Evolutionary conservation across 1,140 invertebrate genomes (phyloP), one percentile per base, ranked within the genome.

Genomic region (Diabrotica undecimpunctata): DNA sequence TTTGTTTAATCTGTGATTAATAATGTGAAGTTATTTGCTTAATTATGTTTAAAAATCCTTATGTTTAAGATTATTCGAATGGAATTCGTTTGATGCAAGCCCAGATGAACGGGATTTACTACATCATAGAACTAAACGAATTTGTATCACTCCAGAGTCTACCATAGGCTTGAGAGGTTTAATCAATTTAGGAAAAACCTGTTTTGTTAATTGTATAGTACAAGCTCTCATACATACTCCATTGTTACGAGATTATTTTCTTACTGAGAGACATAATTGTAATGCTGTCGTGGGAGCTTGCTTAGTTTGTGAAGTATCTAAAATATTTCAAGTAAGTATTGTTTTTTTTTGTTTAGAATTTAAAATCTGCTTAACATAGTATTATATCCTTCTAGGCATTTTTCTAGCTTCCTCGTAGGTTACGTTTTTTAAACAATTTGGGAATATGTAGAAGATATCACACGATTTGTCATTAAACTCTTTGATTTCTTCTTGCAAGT

Each of bases 201-300:
- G 97, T 81, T 99, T 98, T 78, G 97, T 99, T 94, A 99, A 97
- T 79, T 96, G 94, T 76, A 97, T 98, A 74, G 89, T 98, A 7
- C 97, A 99, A 83, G 85, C 94, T 2, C 78, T 99, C 64, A 95
- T 95, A 54, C 96, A 99, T 76, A 98, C 95, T 6, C 96, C 96
- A 1, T 79, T 98, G 13, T 81, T 99, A 61, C 81, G 96, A 69
- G 96, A 99, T 78, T 99, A 96, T 80, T 98, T 99, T 77, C 85
- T 99, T 67, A 89, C 93, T 52, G 96, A 98, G 79, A 87, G 88
- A 70, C 96, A 98, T 78, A 86, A 90, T 72, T 95, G 94, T 78
- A 88, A 89, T 66, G 83, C 85, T 69, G 77, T 84, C 53, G 78
- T 84, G 54, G 82, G 82, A 2, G 83, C 83, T 58, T 99, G 97